phyloP scores from a whole-genome alignment of 2,113 vertebrate species.

The Corapipo altera region DNA sequence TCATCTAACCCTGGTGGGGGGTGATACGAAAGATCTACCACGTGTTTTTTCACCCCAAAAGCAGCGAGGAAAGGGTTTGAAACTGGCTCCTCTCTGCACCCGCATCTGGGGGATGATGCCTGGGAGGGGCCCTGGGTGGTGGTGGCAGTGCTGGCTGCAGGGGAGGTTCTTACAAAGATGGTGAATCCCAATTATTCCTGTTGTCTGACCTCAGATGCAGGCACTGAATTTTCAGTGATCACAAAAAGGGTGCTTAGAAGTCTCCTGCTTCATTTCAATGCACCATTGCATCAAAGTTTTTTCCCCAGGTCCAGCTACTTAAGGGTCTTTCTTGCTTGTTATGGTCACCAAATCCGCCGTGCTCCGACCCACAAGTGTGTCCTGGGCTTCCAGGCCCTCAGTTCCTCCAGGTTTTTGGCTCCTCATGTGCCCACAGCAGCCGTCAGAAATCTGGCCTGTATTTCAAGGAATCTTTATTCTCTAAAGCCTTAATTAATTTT shows the following conservation, averaged over 20 bases:
- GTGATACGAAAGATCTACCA: background rate
- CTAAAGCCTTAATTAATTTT: background rate
- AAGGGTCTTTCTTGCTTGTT: too few species aligned
- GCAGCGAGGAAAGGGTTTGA: background rate
- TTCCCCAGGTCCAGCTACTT: background rate
- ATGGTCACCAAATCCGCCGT: background rate
- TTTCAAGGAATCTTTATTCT: background rate
- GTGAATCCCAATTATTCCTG: background rate
- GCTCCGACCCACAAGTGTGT: background rate
- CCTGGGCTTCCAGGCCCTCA: accelerated
- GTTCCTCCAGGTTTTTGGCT: background rate
- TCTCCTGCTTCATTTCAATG: background rate
- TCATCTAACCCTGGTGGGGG: background rate
- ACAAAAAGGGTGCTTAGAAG: background rate
- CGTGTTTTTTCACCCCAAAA: background rate
- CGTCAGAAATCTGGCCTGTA: background rate
- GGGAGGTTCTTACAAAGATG: background rate
- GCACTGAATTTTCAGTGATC: background rate
- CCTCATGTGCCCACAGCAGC: background rate
- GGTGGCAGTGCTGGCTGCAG: background rate
- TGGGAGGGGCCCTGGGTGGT: too few species aligned
- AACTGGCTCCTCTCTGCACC: background rate
- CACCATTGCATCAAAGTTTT: background rate
- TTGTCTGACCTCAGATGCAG: background rate
- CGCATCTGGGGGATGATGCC: accelerated